Evolutionary conservation across 2,113 vertebrate species (phyloP).

Genomic region (Stegostoma tigrinum): DNA sequence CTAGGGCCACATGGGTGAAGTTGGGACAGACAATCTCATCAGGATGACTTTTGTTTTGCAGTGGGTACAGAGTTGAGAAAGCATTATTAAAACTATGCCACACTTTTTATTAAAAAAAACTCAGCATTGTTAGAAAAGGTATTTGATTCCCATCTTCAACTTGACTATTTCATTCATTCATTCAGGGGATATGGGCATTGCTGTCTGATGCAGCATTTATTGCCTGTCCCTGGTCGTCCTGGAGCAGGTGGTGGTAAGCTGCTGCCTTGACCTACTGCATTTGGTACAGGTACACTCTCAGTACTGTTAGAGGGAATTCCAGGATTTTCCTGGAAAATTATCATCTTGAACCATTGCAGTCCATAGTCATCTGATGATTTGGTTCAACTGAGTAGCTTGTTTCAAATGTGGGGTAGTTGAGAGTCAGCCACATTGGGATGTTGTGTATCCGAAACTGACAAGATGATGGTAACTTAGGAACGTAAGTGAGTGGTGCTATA

Average conservation of each 20-base stretch:
- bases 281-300: too few relatives aligned
- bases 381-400: not conserved
- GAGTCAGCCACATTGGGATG: not conserved
- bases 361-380: not conserved
- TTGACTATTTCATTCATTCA: too few relatives aligned
- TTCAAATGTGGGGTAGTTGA: not conserved
- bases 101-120: not conserved
- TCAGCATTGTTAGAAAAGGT: not conserved
- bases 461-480: not conserved
- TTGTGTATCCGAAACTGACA: not conserved
- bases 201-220: not conserved
- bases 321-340: not conserved
- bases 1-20: too few relatives aligned
- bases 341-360: not conserved
- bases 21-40: not conserved
- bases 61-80: not conserved
- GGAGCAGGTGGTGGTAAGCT: too few relatives aligned
- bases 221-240: not conserved
- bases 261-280: too few relatives aligned
- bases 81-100: not conserved
- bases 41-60: not conserved
- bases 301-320: too few relatives aligned
- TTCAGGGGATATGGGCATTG: too few relatives aligned
- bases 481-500: not conserved
- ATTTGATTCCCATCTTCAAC: too few relatives aligned